Evolutionary conservation across 2,888 invertebrate species (phyloP), one percentile per base, ranked within the genome.

Genomic region (Bellardia bayeri): DNA sequence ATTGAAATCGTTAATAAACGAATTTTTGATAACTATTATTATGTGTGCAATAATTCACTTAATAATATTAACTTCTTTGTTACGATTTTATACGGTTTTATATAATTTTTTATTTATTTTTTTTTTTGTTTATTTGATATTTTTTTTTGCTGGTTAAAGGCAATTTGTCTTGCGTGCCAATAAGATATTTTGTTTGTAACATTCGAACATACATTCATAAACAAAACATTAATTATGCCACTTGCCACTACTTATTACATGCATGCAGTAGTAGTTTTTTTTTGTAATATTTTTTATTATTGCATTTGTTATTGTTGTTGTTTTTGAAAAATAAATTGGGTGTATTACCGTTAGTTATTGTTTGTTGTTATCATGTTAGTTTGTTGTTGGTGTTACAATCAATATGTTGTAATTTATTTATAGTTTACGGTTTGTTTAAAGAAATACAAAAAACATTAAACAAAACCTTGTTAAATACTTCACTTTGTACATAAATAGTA

Each of bases 111-210:
- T 68, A 45, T 68, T 68, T 49, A 23, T 5, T 9, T 45, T 45
- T 45, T 42, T 2, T 33, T 66, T 42, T 45, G 13, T 2, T 13
- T 23, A 5, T 78, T 54, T 68, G n/a, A 40, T 51, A 4, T n/a
- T n/a, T 51, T 14, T 14, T n/a, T 51, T 13, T n/a, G 51, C 13
- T 51, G 51, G 14, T 51, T 51, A 51, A 51, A 51, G 61, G 51
- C 82, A 71, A 76, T 83, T 63, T 76, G 84, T 84, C 71, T 78
- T 78, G 72, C 78, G 78, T 84, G 78, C 61, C 58, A 79, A 79
- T 58, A 72, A 72, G 40, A 66, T 61, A 71, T 80, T 71, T 63
- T 16, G 33, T 63, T 58, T 40, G 40, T 9, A 16, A 14, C 11
- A 49, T n/a, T 64, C 6, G 37, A 37, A 37, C 30, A 33, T 63